phyloP scores from a whole-genome alignment of 2,888 invertebrate species.

The Meandrusa payeni region DNA sequence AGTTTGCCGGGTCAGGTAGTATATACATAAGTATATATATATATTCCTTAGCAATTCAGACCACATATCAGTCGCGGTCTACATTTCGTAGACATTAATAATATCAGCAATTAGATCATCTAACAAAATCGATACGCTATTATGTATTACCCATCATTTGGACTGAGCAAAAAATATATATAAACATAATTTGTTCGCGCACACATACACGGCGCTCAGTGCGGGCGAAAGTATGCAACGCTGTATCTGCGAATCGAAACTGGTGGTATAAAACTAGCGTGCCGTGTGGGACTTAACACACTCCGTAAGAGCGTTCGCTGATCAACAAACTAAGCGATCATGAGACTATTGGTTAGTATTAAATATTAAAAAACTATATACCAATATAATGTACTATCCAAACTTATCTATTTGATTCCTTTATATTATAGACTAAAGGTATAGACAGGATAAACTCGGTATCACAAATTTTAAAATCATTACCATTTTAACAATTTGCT shows the following conservation, averaged over 20 bases:
- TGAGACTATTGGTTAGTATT: slow-evolving; percentile 75
- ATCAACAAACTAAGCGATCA: slow-evolving; percentile 70
- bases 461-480: too few species aligned
- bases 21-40: too few species aligned
- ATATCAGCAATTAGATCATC: slow-evolving; percentile 18
- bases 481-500: slow-evolving; percentile 2
- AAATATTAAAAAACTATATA: slow-evolving; percentile 3
- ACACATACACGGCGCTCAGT: slow-evolving; percentile 43
- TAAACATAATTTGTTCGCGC: slow-evolving; percentile 35
- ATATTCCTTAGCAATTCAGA: too few species aligned
- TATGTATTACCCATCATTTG: slow-evolving; percentile 25
- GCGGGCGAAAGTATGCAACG: slow-evolving; percentile 74
- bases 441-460: too few species aligned
- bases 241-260: slow-evolving; percentile 56
- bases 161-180: slow-evolving; percentile 23
- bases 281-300: slow-evolving; percentile 46
- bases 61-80: too few species aligned
- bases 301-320: slow-evolving; percentile 74
- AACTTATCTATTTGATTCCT: too few species aligned
- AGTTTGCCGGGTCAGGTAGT: too few species aligned
- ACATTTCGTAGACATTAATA: too few species aligned
- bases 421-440: too few species aligned
- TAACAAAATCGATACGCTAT: slow-evolving; percentile 25
- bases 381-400: too few species aligned
- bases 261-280: slow-evolving; percentile 64